Base-by-base conservation (phyloP, 2,113 vertebrate genomes). In the Polyodon spathula region DNA sequence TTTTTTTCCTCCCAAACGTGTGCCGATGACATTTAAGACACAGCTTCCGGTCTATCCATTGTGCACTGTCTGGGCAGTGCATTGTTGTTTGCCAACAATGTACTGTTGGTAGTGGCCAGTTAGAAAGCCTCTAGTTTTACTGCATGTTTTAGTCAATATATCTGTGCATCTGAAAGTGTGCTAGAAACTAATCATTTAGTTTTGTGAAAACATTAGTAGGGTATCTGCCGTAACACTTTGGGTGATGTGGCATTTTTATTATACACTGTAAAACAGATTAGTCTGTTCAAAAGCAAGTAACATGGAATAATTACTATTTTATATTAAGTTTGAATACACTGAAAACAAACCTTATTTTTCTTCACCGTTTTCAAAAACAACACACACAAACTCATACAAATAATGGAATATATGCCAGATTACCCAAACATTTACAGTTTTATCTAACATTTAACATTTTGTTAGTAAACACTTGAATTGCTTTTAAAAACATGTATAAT, bases 71-170 rank as follows among this genome's bases (percentile, higher is more conserved):
- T 80, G 89, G 88, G 89, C 90, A 37, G 92, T 90, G 89, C 89
- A 90, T 92, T 94, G 91, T 92, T 94, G 92, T 90, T 82, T 81
- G 81, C 84, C 92, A 94, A 91, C 91, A 94, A 94, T 92, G 89
- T 93, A 84, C 92, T 94, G 89, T 89, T 91, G 86, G 82, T 90
- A 88, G 89, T 79, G 69, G 73, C 78, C 80, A 72, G 52, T 66
- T 87, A 82, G 81, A 74, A 40, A 63, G 61, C 56, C 61, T 58
- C 70, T 81, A 64, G 61, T 76, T 43, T 63, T 76, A 53, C 67
- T 86, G 85, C 82, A 86, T 88, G 85, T 69, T 44, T 65, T 54
- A 3, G 46, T 60, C 10, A 56, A 50, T 6, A 50, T 50, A n/a
- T 50, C 15, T 50, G 53, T 11, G 42, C 63, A 17, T 57, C 37